These are phyloP conservation scores for Athene cunicularia DNA, from an alignment of 2,113 vertebrate species.

Conservation along the genomic window DNA sequence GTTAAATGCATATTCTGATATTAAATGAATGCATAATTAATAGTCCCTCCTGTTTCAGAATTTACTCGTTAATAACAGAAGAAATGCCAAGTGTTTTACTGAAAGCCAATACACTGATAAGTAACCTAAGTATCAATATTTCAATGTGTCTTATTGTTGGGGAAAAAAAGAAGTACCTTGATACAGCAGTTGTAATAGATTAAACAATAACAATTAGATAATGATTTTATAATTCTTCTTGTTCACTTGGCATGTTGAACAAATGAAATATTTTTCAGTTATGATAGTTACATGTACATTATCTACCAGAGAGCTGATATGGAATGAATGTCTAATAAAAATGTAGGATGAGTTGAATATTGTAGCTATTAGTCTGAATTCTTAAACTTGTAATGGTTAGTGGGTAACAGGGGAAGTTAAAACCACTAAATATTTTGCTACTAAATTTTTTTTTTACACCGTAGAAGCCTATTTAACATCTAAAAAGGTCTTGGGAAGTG, in stretches of 20 bases:
- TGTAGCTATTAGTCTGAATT: not conserved
- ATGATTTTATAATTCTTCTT: not conserved
- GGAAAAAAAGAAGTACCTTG: not conserved
- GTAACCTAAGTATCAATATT: not conserved
- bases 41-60: conserved; percentile 26
- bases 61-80: not conserved
- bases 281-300: not conserved
- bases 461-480: not conserved
- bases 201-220: not conserved
- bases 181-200: not conserved
- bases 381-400: not conserved
- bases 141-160: not conserved
- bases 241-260: not conserved
- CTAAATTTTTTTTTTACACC: not conserved
- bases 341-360: not conserved
- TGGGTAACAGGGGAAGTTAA: not conserved
- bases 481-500: not conserved
- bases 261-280: not conserved
- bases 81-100: not conserved
- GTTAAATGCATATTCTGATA: conserved; percentile 60
- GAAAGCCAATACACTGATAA: not conserved
- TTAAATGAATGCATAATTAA: conserved; percentile 58
- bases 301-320: not conserved
- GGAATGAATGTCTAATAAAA: not conserved
- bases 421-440: not conserved